These are phyloP conservation scores for Hyperoodon ampullatus DNA, from an alignment of 2,113 vertebrate genomes.

Conservation along the genomic window DNA sequence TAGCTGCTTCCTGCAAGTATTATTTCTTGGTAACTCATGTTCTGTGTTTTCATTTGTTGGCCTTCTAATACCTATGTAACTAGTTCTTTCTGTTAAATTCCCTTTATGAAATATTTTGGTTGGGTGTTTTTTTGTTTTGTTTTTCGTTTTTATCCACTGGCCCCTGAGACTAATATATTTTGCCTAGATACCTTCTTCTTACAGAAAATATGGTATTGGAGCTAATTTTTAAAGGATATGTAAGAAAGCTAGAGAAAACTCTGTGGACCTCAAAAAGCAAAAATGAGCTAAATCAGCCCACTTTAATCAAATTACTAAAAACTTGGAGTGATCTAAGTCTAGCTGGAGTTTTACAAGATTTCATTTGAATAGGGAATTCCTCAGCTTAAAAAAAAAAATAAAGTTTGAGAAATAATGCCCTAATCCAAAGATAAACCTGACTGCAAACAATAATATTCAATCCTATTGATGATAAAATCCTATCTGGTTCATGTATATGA, in stretches of 20 bases:
- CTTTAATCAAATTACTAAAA: not conserved
- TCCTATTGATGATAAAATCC: not conserved
- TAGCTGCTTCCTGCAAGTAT: not conserved
- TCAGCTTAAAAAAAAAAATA: not conserved
- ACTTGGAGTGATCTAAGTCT: not conserved
- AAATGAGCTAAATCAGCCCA: not conserved
- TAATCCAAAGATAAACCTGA: not conserved
- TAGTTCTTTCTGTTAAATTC: not conserved
- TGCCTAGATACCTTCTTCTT: not conserved
- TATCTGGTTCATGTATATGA: not conserved
- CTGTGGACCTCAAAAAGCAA: not conserved
- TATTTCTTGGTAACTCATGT: not conserved
- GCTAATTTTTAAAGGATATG: not conserved
- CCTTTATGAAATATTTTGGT: not conserved
- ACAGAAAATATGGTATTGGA: not conserved
- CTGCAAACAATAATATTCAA: not conserved
- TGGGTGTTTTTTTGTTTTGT: not conserved
- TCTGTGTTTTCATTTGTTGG: not conserved
- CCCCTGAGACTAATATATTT: not conserved
- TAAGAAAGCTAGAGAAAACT: not conserved
- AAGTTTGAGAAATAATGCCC: not conserved
- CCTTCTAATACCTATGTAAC: not conserved
- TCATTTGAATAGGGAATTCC: not conserved
- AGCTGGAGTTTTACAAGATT: not conserved
- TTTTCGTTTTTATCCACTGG: not conserved